Percentiles rank a stretch among this genome's conserved stretches.
These are phyloP conservation scores for Seriola quinqueradiata DNA, from an alignment of 2,113 vertebrate species.

Conservation along the genomic window DNA sequence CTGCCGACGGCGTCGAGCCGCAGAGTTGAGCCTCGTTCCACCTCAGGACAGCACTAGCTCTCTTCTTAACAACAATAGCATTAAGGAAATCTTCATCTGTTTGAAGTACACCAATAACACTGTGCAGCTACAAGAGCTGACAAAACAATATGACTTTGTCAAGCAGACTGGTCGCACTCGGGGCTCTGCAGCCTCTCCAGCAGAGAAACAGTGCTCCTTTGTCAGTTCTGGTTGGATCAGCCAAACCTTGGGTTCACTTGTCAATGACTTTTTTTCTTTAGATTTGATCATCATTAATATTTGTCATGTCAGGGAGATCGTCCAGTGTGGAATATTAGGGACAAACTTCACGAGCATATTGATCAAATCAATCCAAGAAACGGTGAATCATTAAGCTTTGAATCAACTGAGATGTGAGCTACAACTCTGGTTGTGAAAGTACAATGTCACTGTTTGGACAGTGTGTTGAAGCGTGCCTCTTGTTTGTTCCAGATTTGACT, in stretches of 20 bases:
- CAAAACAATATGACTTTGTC: conserved; percentile 59
- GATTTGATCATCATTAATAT: conserved; percentile 44
- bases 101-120: conserved; percentile 48
- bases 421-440: background rate
- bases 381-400: background rate
- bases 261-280: conserved; percentile 33
- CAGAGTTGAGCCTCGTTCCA: conserved; percentile 29
- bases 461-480: background rate
- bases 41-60: conserved; percentile 35
- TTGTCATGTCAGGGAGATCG: background rate
- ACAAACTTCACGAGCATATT: background rate
- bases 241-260: conserved; percentile 46
- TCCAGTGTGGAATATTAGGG: background rate
- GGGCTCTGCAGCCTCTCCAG: conserved; percentile 37
- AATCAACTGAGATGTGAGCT: background rate
- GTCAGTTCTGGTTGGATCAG: conserved; percentile 38
- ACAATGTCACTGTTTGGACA: background rate
- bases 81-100: conserved; percentile 56
- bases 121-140: conserved; percentile 31
- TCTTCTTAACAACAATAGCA: conserved; percentile 65
- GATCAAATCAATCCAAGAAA: conserved; percentile 2
- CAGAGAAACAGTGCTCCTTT: conserved; percentile 62
- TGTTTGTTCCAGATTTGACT: background rate
- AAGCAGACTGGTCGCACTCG: conserved; percentile 29
- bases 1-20: conserved; percentile 54